Base-by-base conservation (phyloP, 1,140 invertebrate species). In the Brachystomella parvula region DNA sequence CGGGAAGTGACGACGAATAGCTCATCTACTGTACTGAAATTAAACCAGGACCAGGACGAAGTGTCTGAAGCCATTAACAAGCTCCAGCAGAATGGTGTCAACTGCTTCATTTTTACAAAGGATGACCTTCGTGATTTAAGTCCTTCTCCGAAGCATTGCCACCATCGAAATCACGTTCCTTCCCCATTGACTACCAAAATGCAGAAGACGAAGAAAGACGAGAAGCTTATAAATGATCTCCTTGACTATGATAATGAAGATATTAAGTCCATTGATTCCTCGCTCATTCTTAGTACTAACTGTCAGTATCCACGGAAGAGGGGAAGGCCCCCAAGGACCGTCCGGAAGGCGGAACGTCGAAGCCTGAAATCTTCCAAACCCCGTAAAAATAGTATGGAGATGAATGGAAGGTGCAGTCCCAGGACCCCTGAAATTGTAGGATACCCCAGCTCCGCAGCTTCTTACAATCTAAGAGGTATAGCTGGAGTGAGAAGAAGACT, bases 71-170 rank as follows among this genome's bases (percentile, higher is more conserved):
- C 61, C 15, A 70, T 70, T 29, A 66, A 63, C 1, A 47, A 56
- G n/a, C 66, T 73, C n/a, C 61, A 69, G 31, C 26, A 67, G 57
- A 73, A 73, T 61, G 72, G 69, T 26, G 72, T 73, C 59, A 71
- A 62, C 47, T 73, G 72, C 57, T 64, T 71, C 19, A 65, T 61
- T 35, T 73, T 73, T 29, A 73, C 63, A 2, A 68, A 70, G 60
- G 65, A 72, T 56, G 70, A 69, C n/a, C 62, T 66, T 9, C 57
- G 64, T 2, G 68, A 71, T 62, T 53, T 53, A 24, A 53, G n/a
- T n/a, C n/a, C n/a, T n/a, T n/a, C n/a, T n/a, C n/a, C n/a, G n/a
- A n/a, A n/a, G n/a, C n/a, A 9, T 24, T 17, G 24, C 21, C 12
- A 53, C 24, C 49, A 53, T 53, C 15, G 39, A n/a, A 44, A 12